These are phyloP conservation scores for Drosophila asahinai DNA, from an alignment of 1,140 invertebrate species.

Conservation along the genomic window DNA sequence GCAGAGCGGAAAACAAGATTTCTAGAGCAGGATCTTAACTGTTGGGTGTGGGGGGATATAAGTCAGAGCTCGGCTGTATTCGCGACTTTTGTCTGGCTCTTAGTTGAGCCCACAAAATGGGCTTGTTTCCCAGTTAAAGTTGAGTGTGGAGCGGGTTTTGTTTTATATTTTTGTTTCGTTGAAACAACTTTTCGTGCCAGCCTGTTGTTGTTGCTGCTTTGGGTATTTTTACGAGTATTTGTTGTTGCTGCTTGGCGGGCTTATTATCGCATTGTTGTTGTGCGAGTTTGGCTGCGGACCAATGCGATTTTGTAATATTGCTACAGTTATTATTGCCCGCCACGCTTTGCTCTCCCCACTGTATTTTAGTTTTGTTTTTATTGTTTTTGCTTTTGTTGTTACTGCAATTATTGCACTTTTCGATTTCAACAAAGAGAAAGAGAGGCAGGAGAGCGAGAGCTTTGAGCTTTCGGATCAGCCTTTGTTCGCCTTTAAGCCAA, in stretches of 20 bases:
- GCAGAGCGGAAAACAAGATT: constrained; percentile 19
- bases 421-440: constrained; percentile 67
- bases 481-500: constrained; percentile 27
- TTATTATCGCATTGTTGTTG: constrained; percentile 66
- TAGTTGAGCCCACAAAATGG: constrained; percentile 57
- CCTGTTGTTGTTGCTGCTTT: constrained; percentile 27
- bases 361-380: constrained; percentile 29
- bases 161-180: constrained; percentile 50
- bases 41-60: constrained; percentile 9
- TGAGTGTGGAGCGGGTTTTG: constrained; percentile 40
- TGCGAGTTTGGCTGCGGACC: constrained; percentile 38
- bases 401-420: constrained; percentile 74
- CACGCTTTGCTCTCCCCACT: constrained; percentile 69
- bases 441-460: constrained; percentile 18
- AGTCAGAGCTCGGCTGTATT: neutral
- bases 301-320: constrained; percentile 76
- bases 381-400: constrained; percentile 40
- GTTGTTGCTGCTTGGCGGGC: constrained; percentile 38
- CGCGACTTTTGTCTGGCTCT: constrained; percentile 24
- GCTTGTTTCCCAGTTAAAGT: constrained; percentile 64
- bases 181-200: constrained; percentile 43
- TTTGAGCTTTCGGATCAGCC: constrained; percentile 51
- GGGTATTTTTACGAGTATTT: constrained; percentile 16
- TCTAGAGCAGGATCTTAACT: constrained; percentile 45
- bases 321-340: constrained; percentile 74